Evolutionary conservation across 2,888 invertebrate species (phyloP).

Genomic region (Pemphredon lugubris): DNA sequence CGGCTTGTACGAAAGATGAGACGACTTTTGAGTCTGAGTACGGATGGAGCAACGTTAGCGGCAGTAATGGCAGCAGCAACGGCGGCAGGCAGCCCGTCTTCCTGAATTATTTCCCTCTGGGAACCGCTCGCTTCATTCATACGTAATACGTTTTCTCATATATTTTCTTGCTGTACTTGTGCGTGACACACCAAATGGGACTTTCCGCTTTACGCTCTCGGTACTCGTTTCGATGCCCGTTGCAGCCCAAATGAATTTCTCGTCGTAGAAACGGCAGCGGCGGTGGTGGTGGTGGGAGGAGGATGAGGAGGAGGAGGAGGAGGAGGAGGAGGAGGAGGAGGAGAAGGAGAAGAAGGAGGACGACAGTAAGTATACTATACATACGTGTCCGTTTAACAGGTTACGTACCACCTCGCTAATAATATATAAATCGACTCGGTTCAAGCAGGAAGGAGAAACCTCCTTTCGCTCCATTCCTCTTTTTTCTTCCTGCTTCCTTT

Average conservation of each 20-base stretch:
- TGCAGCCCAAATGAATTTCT: constrained; percentile 17
- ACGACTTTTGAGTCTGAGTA: constrained; percentile 25
- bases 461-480: too few species aligned
- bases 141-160: constrained; percentile 39
- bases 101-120: constrained; percentile 39
- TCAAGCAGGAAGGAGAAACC: too few species aligned
- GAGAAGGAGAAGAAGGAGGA: not conserved
- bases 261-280: too few species aligned
- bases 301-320: too few species aligned
- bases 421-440: too few species aligned
- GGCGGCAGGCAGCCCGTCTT: constrained; percentile 4
- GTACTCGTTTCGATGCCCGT: constrained; percentile 22
- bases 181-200: constrained; percentile 23
- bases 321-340: too few species aligned
- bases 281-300: too few species aligned
- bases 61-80: too few species aligned
- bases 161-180: constrained; percentile 26
- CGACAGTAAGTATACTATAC: too few species aligned
- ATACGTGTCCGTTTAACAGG: too few species aligned
- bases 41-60: not conserved
- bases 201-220: not conserved
- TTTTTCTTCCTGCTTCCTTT: too few species aligned
- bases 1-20: constrained; percentile 14
- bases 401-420: too few species aligned
- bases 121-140: constrained; percentile 38